Percentiles rank a stretch among this genome's conserved stretches.
These are phyloP conservation scores for Aethes cnicana DNA, from an alignment of 2,888 invertebrate genomes.

Conservation along the genomic window DNA sequence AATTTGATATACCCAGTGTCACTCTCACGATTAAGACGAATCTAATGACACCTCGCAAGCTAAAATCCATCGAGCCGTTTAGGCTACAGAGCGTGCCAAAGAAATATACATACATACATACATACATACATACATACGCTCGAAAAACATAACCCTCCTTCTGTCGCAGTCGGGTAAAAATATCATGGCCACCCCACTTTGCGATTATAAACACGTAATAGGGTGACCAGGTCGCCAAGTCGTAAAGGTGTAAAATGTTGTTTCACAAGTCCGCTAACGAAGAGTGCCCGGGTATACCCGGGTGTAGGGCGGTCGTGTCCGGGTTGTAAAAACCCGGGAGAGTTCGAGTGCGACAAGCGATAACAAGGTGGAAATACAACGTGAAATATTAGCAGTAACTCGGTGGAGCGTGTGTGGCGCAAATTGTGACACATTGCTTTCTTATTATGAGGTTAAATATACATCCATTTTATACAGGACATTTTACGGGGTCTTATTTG, in stretches of 20 bases:
- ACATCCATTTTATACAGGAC: too few relatives aligned
- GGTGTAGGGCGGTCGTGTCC: conserved; percentile 3
- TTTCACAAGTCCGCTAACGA: conserved; percentile 23
- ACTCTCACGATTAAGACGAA: too few relatives aligned
- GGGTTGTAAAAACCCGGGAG: conserved; percentile 28
- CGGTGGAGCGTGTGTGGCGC: conserved; percentile 11
- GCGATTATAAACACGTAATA: conserved; percentile 11
- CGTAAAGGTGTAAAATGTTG: conserved; percentile 19
- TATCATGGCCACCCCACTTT: conserved; percentile 15
- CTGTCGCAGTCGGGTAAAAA: too few relatives aligned
- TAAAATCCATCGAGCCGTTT: too few relatives aligned
- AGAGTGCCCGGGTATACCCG: conserved; percentile 2
- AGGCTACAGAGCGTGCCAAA: too few relatives aligned
- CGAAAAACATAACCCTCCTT: too few relatives aligned
- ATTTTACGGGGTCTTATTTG: too few relatives aligned
- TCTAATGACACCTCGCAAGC: too few relatives aligned
- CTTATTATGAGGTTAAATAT: too few relatives aligned
- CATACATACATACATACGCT: too few relatives aligned
- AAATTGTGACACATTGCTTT: background rate
- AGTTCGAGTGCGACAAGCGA: conserved; percentile 26
- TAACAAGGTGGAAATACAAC: conserved; percentile 32
- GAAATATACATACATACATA: too few relatives aligned
- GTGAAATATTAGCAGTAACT: conserved; percentile 29
- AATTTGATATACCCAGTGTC: too few relatives aligned
- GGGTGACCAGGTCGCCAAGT: conserved; percentile 25